Evolutionary conservation across 2,888 invertebrate genomes (phyloP), one percentile per base, ranked within the genome.

Genomic region (Atethmia centrago): DNA sequence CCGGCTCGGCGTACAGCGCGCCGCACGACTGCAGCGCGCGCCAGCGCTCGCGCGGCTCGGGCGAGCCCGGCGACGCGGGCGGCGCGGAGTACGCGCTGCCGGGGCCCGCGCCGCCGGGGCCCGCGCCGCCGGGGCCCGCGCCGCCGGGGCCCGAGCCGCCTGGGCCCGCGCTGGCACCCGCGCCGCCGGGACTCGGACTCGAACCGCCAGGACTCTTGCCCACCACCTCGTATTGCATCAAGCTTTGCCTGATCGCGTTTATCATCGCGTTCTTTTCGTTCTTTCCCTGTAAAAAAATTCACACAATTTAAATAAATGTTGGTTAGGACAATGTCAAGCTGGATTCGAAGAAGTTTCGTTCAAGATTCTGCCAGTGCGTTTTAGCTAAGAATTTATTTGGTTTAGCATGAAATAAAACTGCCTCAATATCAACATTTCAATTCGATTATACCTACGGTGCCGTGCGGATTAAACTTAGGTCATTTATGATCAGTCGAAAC

Each of bases 231-330:
- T 97, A 98, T 88, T 97, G 98, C 99, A 99, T 99, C 89, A 99
- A 96, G 88, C 98, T 98, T 92, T 98, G 98, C 90, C 98, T 98
- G 90, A 99, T 99, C 63, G 98, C 98, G 90, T 98, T 98, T 82
- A 99, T 99, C 80, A 98, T 98, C 16, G 93, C 95, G 94, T 98
- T 97, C 91, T 98, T 98, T 76, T 93, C 92, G 71, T 90, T 92
- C 88, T 97, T 94, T 71, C 95, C 96, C 92, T 96, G 90, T 63
- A 92, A 94, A 25, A 80, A 74, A 74, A 45, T 70, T 16, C 51
- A 16, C 89, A 89, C 49, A 71, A 55, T 56, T 69, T 19, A 25
- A 66, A 36, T 53, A 10, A 8, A 25, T 55, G 59, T 51, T 49
- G 1, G 1, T 28, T 55, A 16, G 7, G 21, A 12, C 25, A 16